Evolutionary conservation across 2,113 vertebrate species (phyloP).

Genomic region (Eptesicus fuscus): DNA sequence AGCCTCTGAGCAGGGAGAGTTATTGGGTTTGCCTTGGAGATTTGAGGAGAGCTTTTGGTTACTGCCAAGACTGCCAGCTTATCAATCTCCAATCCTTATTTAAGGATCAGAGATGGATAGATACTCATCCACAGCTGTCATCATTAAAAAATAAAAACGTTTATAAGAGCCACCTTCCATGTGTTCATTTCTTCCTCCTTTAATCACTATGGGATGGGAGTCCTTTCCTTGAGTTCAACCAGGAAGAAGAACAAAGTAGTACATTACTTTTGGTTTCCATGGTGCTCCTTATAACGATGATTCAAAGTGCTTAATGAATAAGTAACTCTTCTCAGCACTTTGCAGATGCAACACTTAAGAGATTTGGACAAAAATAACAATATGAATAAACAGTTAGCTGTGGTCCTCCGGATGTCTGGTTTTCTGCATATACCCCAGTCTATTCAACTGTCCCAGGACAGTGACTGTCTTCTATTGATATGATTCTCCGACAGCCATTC

Average conservation of each 20-base stretch:
- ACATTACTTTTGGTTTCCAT: constrained; percentile 71
- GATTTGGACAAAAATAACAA: constrained; percentile 72
- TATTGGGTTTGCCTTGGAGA: background rate
- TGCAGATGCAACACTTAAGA: constrained; percentile 67
- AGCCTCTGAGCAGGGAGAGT: background rate
- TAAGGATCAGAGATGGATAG: background rate
- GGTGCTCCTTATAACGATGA: constrained; percentile 70
- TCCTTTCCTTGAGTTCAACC: constrained; percentile 61
- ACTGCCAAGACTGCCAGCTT: background rate
- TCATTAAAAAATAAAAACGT: background rate
- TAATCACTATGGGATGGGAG: constrained; percentile 24
- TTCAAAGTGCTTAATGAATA: constrained; percentile 73
- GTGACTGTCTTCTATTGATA: background rate
- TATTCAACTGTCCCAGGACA: background rate
- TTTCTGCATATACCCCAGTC: background rate
- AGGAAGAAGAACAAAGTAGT: constrained; percentile 68
- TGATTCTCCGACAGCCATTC: background rate
- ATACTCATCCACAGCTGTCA: background rate
- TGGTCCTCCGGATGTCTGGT: constrained; percentile 13
- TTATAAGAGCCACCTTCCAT: background rate
- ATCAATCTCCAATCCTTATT: background rate
- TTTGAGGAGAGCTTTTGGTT: background rate
- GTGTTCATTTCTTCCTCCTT: constrained; percentile 19
- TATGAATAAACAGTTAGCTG: constrained; percentile 61
- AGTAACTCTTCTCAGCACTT: constrained; percentile 70